Conservation (phyloP, 2,797 vertebrate genomes). For the Tamandua tetradactyla region DNA sequence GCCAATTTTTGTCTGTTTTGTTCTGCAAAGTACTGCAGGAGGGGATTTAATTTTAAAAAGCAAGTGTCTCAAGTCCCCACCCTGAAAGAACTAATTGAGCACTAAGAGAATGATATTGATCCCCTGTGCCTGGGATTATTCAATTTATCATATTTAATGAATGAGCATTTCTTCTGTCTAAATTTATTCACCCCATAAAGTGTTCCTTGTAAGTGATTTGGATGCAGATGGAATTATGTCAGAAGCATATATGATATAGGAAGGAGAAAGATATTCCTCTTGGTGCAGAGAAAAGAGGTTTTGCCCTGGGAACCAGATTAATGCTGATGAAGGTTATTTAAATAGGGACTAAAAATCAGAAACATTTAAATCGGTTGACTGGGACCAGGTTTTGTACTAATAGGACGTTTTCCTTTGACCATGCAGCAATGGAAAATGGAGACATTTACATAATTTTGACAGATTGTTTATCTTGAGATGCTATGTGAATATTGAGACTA, state of each 20-base stretch:
- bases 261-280: not conserved
- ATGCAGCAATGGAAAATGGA: not conserved
- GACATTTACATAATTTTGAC: not conserved
- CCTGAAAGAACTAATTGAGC: not conserved
- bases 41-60: not conserved
- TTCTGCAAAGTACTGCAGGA: not conserved
- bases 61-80: not conserved
- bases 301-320: not conserved
- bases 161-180: conserved; percentile 44
- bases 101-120: not conserved
- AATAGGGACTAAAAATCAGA: not conserved
- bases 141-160: conserved; percentile 13
- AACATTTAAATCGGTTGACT: not conserved
- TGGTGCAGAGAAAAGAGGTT: not conserved
- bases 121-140: not conserved
- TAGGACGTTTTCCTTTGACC: not conserved
- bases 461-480: not conserved
- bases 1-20: not conserved
- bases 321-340: not conserved
- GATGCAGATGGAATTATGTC: not conserved
- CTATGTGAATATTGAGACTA: not conserved
- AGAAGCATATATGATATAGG: not conserved
- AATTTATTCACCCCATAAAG: conserved; percentile 22
- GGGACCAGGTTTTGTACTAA: not conserved
- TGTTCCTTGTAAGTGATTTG: conserved; percentile 26